These are phyloP conservation scores for Andrena chrysosceles DNA, from an alignment of 2,888 invertebrate genomes.

Conservation along the genomic window DNA sequence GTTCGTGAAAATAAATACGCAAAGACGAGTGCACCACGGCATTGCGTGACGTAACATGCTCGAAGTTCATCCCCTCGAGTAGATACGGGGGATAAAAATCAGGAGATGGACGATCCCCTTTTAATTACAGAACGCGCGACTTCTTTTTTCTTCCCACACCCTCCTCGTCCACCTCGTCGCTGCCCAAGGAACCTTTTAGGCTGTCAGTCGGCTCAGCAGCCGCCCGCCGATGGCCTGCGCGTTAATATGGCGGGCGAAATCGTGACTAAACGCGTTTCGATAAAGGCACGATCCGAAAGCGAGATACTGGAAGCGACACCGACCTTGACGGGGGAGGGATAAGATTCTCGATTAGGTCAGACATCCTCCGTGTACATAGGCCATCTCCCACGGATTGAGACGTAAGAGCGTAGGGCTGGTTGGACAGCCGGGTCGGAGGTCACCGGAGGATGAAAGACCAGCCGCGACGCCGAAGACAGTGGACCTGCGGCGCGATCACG, in stretches of 20 bases:
- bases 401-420: slow-evolving; percentile 31
- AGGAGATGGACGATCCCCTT: slow-evolving; percentile 38
- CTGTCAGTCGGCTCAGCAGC: slow-evolving; percentile 25
- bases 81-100: slow-evolving; percentile 23
- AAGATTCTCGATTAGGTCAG: slow-evolving; percentile 30
- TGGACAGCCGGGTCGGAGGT: slow-evolving; percentile 42
- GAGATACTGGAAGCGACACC: slow-evolving; percentile 52
- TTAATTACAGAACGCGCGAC: slow-evolving; percentile 50
- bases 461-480: slow-evolving; percentile 67
- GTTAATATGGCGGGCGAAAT: slow-evolving; percentile 37
- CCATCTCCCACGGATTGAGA: slow-evolving; percentile 55
- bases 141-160: slow-evolving; percentile 13
- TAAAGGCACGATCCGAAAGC: slow-evolving; percentile 55
- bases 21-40: not conserved
- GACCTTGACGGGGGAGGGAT: slow-evolving; percentile 24
- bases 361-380: slow-evolving; percentile 7
- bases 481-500: slow-evolving; percentile 47
- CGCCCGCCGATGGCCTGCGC: slow-evolving; percentile 31
- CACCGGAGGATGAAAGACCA: slow-evolving; percentile 66
- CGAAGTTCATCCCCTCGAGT: slow-evolving; percentile 7
- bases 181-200: slow-evolving; percentile 42
- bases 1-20: slow-evolving; percentile 26
- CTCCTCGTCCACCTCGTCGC: not conserved
- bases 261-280: slow-evolving; percentile 65
- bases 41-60: slow-evolving; percentile 5